Conservation (phyloP, 2,888 invertebrate genomes). For the Drosophila paramelanica region DNA sequence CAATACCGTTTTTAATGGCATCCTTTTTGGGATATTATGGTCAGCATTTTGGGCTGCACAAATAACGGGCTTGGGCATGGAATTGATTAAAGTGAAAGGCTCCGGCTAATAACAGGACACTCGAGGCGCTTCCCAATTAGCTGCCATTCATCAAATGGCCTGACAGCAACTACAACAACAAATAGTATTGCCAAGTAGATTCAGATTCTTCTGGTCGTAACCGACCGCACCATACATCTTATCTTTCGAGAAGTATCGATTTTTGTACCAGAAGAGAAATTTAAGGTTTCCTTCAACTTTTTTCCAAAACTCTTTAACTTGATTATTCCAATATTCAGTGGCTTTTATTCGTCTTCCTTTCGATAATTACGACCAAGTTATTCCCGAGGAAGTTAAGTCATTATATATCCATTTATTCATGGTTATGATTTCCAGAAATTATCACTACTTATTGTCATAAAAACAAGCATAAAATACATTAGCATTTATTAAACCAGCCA, state of each 20-base stretch:
- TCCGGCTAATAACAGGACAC: slow-evolving; percentile 70
- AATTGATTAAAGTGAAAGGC: slow-evolving; percentile 78
- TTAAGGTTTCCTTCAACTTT: too few relatives aligned
- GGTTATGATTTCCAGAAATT: slow-evolving; percentile 77
- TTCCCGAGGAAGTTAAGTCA: slow-evolving; percentile 52
- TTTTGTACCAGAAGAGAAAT: too few relatives aligned
- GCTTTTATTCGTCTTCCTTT: too few relatives aligned
- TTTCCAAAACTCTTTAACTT: too few relatives aligned
- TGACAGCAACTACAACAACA: slow-evolving; percentile 9
- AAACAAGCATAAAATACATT: slow-evolving; percentile 60
- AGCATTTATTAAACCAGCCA: slow-evolving; percentile 71
- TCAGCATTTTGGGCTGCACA: slow-evolving; percentile 45
- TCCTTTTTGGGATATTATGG: slow-evolving; percentile 63
- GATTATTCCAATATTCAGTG: background rate
- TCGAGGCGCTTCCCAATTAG: slow-evolving; percentile 66
- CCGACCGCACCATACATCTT: too few relatives aligned
- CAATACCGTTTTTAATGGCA: slow-evolving; percentile 61
- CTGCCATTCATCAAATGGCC: slow-evolving; percentile 66
- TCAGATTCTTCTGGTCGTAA: background rate
- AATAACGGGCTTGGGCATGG: slow-evolving; percentile 55
- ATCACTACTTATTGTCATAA: slow-evolving; percentile 75
- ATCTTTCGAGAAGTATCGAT: too few relatives aligned
- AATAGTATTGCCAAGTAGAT: background rate
- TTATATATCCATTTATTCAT: slow-evolving; percentile 55
- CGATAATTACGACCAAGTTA: background rate